Conservation (phyloP, 2,797 vertebrate genomes). For the Mormyrops boulengeri region DNA sequence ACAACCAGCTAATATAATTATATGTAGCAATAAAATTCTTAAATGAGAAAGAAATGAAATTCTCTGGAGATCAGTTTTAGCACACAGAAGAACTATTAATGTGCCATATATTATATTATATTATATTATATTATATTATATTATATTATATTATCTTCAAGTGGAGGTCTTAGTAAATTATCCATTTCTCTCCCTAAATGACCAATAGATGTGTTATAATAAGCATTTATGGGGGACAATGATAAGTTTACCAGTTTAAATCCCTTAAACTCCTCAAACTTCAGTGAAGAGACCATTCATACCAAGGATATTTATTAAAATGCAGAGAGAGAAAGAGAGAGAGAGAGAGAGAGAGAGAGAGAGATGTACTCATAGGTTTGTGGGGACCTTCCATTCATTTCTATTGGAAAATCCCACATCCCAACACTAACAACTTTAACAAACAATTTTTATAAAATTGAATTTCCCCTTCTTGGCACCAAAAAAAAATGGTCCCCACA, state of each 20-base stretch:
- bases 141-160: too few relatives aligned
- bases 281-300: neutral
- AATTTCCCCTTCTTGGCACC: too few relatives aligned
- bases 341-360: too few relatives aligned
- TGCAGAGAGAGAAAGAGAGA: too few relatives aligned
- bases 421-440: neutral
- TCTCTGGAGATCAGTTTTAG: neutral
- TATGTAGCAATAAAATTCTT: neutral
- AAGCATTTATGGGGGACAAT: neutral
- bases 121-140: too few relatives aligned
- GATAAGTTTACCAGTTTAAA: neutral
- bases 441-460: neutral
- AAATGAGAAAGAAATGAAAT: neutral
- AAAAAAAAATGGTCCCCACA: neutral
- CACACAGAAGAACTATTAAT: neutral
- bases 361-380: too few relatives aligned
- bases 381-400: neutral
- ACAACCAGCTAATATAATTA: neutral
- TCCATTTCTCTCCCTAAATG: neutral
- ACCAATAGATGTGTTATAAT: neutral
- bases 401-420: neutral
- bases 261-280: neutral
- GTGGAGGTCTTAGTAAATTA: neutral
- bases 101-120: neutral
- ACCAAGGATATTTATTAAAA: neutral